A percentile compares a stretch with the other conserved stretches of the same genome.
Conservation (phyloP, 2,113 vertebrate genomes). For the Philantomba maxwellii region DNA sequence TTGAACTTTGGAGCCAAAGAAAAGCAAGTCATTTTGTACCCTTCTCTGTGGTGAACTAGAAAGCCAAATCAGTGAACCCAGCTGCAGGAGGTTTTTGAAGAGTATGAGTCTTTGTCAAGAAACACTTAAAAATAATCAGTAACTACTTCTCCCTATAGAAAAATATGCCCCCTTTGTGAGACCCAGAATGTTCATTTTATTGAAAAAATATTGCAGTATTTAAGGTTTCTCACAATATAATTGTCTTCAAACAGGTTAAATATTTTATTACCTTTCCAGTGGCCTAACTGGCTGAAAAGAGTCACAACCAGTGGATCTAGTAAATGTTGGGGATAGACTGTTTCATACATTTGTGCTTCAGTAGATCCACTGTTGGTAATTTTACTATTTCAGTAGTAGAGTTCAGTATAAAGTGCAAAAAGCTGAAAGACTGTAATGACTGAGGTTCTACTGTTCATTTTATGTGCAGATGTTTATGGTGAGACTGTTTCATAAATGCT, state of each 20-base stretch:
- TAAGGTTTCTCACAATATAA: conserved; percentile 64
- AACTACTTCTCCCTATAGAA: conserved; percentile 59
- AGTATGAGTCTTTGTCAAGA: conserved; percentile 68
- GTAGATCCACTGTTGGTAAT: conserved; percentile 73
- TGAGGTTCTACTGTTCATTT: conserved; percentile 87
- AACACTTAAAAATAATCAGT: conserved; percentile 77
- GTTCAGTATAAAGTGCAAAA: conserved; percentile 82
- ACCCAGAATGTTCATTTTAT: conserved; percentile 46
- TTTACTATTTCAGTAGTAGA: conserved; percentile 80
- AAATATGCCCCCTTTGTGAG: conserved; percentile 8
- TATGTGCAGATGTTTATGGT: conserved; percentile 94
- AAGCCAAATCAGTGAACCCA: conserved; percentile 78
- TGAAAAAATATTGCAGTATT: conserved; percentile 63
- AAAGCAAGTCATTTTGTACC: conserved; percentile 81
- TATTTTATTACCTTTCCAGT: conserved; percentile 69
- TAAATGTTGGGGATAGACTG: conserved; percentile 66
- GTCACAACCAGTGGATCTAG: conserved; percentile 52
- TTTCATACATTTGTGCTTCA: conserved; percentile 73
- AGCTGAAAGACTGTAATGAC: conserved; percentile 83
- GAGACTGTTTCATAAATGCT: conserved; percentile 95
- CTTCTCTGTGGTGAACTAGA: conserved; percentile 76
- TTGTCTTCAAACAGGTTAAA: conserved; percentile 69
- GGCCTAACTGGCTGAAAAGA: conserved; percentile 66
- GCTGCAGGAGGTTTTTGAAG: conserved; percentile 76
- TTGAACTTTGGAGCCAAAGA: conserved; percentile 86